These are phyloP conservation scores for Heliconius erato DNA, from an alignment of 2,888 invertebrate species.

Conservation along the genomic window DNA sequence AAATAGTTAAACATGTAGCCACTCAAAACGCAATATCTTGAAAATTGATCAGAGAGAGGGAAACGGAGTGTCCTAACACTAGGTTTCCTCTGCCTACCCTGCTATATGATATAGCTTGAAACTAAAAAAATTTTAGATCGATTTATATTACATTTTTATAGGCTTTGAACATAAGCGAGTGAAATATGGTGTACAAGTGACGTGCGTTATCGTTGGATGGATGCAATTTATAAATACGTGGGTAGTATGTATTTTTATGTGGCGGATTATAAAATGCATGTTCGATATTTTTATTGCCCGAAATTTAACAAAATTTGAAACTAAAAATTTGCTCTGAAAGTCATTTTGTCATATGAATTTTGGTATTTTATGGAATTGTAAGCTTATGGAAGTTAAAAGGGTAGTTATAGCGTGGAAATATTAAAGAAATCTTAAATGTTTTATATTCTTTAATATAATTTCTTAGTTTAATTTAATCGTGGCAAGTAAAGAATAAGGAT, in stretches of 20 bases:
- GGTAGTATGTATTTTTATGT: slow-evolving; percentile 34
- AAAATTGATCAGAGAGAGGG: too few relatives aligned
- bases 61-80: neutral
- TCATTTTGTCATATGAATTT: slow-evolving; percentile 5
- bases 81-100: neutral
- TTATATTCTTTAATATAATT: too few relatives aligned
- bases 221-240: slow-evolving; percentile 36
- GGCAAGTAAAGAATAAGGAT: too few relatives aligned
- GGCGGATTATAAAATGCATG: slow-evolving; percentile 34
- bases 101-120: neutral
- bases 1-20: too few relatives aligned
- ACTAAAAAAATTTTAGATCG: neutral
- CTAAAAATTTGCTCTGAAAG: slow-evolving; percentile 2
- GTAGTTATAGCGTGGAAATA: too few relatives aligned
- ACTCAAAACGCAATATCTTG: too few relatives aligned
- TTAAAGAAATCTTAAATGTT: neutral
- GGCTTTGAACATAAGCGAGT: neutral
- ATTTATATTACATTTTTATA: neutral
- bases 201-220: slow-evolving; percentile 33
- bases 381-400: neutral
- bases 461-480: too few relatives aligned
- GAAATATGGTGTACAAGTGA: slow-evolving; percentile 31
- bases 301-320: slow-evolving; percentile 24
- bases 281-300: slow-evolving; percentile 32
- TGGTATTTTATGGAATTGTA: neutral